A percentile compares a stretch with the other conserved stretches of the same genome.
Evolutionary conservation across 2,888 invertebrate genomes (phyloP).

Genomic region (Cryptosula pallasiana): DNA sequence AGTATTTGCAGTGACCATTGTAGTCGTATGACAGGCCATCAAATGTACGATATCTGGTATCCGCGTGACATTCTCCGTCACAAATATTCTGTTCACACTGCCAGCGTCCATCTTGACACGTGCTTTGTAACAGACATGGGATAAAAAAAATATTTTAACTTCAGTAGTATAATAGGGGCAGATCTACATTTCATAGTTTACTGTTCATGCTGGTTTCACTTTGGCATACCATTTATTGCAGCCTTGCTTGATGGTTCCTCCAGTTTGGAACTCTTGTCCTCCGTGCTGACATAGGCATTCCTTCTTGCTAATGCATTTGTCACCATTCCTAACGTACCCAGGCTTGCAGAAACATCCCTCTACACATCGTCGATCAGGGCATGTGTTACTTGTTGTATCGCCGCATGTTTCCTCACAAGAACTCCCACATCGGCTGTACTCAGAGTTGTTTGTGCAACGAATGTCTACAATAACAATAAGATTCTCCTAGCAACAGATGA

Average conservation of each 20-base stretch:
- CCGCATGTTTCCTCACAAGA: slow-evolving; percentile 69
- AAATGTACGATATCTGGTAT: slow-evolving; percentile 86
- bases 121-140: too few relatives aligned
- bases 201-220: too few relatives aligned
- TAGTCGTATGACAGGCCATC: slow-evolving; percentile 81
- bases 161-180: neutral
- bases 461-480: slow-evolving; percentile 72
- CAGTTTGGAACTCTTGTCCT: slow-evolving; percentile 52
- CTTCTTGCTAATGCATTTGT: slow-evolving; percentile 70
- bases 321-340: slow-evolving; percentile 69
- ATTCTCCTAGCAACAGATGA: too few relatives aligned
- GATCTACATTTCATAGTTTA: neutral
- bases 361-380: slow-evolving; percentile 62
- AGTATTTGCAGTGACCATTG: slow-evolving; percentile 84
- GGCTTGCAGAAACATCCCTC: slow-evolving; percentile 85
- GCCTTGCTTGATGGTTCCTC: slow-evolving; percentile 37
- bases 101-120: slow-evolving; percentile 61
- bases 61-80: slow-evolving; percentile 79
- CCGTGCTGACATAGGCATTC: slow-evolving; percentile 73
- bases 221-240: slow-evolving; percentile 45
- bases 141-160: neutral
- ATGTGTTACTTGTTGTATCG: slow-evolving; percentile 30
- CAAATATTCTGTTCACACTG: slow-evolving; percentile 70
- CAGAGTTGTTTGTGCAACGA: slow-evolving; percentile 67
- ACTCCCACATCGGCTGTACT: slow-evolving; percentile 75